A percentile compares a stretch with the other conserved stretches of the same genome.
These are phyloP conservation scores for Halcyon leucocephala DNA, from an alignment of 2,797 vertebrate species.

Conservation along the genomic window DNA sequence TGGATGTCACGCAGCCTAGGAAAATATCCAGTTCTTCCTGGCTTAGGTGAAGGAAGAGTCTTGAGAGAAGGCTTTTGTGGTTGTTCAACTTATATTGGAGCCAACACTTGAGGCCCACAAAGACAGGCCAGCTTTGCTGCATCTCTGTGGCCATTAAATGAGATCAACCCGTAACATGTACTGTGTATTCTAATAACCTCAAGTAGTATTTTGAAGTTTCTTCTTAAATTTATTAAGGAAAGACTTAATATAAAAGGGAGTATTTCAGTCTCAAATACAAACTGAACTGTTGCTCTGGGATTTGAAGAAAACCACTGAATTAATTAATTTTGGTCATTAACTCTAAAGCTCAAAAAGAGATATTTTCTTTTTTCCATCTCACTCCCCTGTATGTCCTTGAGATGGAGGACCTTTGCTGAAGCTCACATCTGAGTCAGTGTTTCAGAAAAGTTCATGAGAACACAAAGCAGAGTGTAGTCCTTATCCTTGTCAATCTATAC, in stretches of 20 bases:
- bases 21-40: slow-evolving; percentile 30
- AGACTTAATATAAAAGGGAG: background rate
- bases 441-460: background rate
- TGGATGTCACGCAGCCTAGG: background rate
- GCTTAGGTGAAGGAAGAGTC: slow-evolving; percentile 2
- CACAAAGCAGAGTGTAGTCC: background rate
- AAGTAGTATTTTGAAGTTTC: background rate
- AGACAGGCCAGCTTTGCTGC: background rate
- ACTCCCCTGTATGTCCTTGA: background rate
- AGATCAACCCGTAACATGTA: background rate
- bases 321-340: background rate
- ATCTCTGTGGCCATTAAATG: background rate
- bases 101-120: background rate
- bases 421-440: background rate
- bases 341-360: background rate
- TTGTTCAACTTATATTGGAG: background rate
- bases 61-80: background rate
- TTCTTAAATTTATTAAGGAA: background rate
- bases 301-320: background rate
- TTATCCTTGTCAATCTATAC: background rate
- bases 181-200: background rate
- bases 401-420: background rate
- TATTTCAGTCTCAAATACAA: background rate
- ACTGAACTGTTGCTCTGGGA: background rate
- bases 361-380: background rate